These are phyloP conservation scores for Cardiocondyla obscurior DNA, from an alignment of 1,140 invertebrate species.

Conservation along the genomic window DNA sequence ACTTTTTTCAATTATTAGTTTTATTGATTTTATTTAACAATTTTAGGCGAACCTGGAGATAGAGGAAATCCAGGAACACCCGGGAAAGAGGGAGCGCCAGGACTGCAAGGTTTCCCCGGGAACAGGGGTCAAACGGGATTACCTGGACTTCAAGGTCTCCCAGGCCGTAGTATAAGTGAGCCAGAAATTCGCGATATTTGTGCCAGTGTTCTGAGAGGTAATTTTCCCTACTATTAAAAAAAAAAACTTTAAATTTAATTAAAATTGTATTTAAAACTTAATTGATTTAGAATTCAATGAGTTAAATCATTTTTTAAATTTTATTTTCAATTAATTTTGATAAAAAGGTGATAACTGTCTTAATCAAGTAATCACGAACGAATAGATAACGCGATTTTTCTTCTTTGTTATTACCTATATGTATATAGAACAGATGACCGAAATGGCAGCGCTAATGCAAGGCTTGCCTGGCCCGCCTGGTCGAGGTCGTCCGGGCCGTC, in stretches of 20 bases:
- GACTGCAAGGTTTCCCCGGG: slow-evolving; percentile 79
- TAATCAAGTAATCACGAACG: neutral
- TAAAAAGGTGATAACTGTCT: neutral
- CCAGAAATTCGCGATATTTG: slow-evolving; percentile 85
- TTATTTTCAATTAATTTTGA: slow-evolving; percentile 17
- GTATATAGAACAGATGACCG: slow-evolving; percentile 86
- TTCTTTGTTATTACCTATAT: slow-evolving; percentile 50
- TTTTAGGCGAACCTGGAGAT: slow-evolving; percentile 72
- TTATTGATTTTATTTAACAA: neutral
- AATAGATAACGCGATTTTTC: neutral
- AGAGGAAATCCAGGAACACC: slow-evolving; percentile 77
- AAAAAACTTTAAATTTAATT: slow-evolving; percentile 14
- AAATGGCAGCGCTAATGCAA: slow-evolving; percentile 85
- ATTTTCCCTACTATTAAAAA: neutral
- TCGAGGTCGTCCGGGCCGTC: slow-evolving; percentile 85
- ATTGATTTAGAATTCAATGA: too few relatives aligned
- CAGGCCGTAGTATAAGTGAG: slow-evolving; percentile 82
- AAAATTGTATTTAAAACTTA: slow-evolving; percentile 1
- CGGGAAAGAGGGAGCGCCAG: slow-evolving; percentile 83
- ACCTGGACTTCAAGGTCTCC: slow-evolving; percentile 85
- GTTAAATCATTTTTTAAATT: slow-evolving; percentile 2
- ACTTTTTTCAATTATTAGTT: too few relatives aligned
- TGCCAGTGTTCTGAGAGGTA: slow-evolving; percentile 84
- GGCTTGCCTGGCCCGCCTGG: slow-evolving; percentile 87
- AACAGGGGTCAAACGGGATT: slow-evolving; percentile 82